Conservation (phyloP, 2,113 vertebrate genomes). For the Elachura formosa region DNA sequence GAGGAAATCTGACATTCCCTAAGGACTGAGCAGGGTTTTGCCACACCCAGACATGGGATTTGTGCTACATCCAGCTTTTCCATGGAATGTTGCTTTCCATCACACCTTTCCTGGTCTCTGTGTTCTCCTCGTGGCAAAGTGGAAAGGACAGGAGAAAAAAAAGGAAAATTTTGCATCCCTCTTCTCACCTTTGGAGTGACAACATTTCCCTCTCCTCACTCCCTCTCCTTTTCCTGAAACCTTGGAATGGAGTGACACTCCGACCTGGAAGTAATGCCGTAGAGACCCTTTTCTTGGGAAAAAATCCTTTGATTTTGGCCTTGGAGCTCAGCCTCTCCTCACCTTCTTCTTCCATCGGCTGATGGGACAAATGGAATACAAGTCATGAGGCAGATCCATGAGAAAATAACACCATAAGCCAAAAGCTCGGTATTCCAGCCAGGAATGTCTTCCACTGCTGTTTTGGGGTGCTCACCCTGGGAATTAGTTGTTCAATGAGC, state of each 20-base stretch:
- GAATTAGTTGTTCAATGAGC: neutral
- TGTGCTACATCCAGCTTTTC: neutral
- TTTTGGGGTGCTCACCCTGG: neutral
- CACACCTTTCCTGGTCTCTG: neutral
- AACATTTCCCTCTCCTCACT: neutral
- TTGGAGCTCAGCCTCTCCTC: neutral
- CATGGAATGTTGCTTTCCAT: neutral
- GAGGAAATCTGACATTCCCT: neutral
- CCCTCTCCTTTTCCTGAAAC: neutral
- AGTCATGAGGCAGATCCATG: neutral
- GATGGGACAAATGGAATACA: neutral
- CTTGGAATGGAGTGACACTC: neutral
- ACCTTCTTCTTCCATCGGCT: neutral
- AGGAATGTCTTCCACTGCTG: neutral
- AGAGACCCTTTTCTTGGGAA: neutral
- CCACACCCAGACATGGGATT: neutral
- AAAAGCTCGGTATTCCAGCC: neutral
- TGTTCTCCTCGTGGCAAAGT: neutral
- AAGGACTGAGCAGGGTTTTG: neutral
- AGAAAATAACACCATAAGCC: accelerated
- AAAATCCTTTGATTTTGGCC: neutral
- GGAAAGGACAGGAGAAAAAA: neutral
- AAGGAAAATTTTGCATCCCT: neutral
- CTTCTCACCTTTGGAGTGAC: neutral
- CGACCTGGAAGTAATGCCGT: accelerated